These are phyloP conservation scores for Apamea crenata DNA, from an alignment of 2,888 invertebrate species.

Conservation along the genomic window DNA sequence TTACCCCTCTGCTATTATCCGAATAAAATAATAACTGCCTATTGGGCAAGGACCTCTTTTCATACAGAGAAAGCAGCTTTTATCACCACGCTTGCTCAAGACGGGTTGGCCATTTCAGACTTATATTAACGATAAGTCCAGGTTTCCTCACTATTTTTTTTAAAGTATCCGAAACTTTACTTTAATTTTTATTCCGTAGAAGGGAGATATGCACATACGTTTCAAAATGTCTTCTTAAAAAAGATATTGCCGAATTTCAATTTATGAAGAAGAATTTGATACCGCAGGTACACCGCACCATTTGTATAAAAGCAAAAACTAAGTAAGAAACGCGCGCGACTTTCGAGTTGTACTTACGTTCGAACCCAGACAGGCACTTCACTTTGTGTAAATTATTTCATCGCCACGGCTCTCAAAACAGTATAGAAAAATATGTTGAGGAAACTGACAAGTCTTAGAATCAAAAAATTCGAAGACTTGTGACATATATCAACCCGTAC, in stretches of 20 bases:
- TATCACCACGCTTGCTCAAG: too few relatives aligned
- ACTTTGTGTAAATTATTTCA: not conserved
- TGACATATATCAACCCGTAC: not conserved
- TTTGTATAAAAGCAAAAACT: not conserved
- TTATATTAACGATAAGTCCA: not conserved
- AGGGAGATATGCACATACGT: not conserved
- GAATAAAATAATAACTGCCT: not conserved
- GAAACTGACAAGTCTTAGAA: not conserved
- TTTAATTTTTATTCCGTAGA: not conserved
- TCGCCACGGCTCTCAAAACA: not conserved
- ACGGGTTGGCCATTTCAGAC: not conserved
- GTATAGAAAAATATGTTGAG: not conserved
- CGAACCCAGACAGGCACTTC: not conserved
- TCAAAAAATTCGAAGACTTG: not conserved
- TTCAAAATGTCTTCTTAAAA: not conserved
- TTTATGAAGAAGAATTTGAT: not conserved
- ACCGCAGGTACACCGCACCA: too few relatives aligned
- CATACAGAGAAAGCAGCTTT: too few relatives aligned
- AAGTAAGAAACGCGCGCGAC: not conserved
- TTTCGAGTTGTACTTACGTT: not conserved
- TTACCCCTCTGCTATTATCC: rapidly evolving
- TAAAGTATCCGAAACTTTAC: not conserved
- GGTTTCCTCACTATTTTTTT: not conserved
- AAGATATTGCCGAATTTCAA: not conserved
- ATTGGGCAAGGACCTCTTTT: too few relatives aligned